Evolutionary conservation across 2,797 vertebrate genomes (phyloP).

Genomic region (Enteromius afrohamiltoni): DNA sequence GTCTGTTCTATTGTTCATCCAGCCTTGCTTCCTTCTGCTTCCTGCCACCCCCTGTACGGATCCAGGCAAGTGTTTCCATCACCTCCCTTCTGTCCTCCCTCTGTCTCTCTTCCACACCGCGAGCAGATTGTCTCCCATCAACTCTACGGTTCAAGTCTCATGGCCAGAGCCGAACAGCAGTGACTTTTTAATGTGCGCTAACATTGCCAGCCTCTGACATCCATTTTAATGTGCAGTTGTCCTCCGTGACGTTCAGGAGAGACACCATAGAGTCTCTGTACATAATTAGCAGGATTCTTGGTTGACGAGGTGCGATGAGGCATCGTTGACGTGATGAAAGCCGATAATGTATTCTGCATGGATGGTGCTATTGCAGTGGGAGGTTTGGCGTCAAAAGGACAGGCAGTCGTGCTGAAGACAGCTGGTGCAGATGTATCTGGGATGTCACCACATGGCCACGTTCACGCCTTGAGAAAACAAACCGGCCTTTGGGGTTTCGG

Average conservation of each 20-base stretch:
- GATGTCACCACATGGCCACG: slow-evolving; percentile 55
- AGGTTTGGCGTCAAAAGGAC: slow-evolving; percentile 53
- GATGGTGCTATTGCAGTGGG: slow-evolving; percentile 54
- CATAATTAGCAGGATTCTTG: slow-evolving; percentile 62
- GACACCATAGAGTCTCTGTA: slow-evolving; percentile 53
- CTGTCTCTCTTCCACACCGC: slow-evolving; percentile 34
- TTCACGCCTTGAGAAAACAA: slow-evolving; percentile 46
- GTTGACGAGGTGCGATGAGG: slow-evolving; percentile 61
- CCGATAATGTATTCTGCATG: slow-evolving; percentile 60
- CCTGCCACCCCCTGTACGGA: slow-evolving; percentile 40
- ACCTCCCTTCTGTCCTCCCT: slow-evolving; percentile 53
- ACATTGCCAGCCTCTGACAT: slow-evolving; percentile 53
- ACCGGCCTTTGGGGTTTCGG: slow-evolving; percentile 26
- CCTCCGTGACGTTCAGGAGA: slow-evolving; percentile 45
- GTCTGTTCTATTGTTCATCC: slow-evolving; percentile 57
- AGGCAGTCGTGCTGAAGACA: slow-evolving; percentile 52
- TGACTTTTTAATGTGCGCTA: slow-evolving; percentile 57
- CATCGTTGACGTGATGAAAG: slow-evolving; percentile 46
- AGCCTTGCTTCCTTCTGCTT: slow-evolving; percentile 54
- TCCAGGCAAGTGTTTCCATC: slow-evolving; percentile 43
- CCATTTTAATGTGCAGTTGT: slow-evolving; percentile 61
- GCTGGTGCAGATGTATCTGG: slow-evolving; percentile 57
- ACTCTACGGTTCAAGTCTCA: slow-evolving; percentile 36
- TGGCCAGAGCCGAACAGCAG: slow-evolving; percentile 57
- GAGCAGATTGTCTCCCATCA: slow-evolving; percentile 45